phyloP scores from a whole-genome alignment of 2,113 vertebrate species.

The Podarcis muralis region DNA sequence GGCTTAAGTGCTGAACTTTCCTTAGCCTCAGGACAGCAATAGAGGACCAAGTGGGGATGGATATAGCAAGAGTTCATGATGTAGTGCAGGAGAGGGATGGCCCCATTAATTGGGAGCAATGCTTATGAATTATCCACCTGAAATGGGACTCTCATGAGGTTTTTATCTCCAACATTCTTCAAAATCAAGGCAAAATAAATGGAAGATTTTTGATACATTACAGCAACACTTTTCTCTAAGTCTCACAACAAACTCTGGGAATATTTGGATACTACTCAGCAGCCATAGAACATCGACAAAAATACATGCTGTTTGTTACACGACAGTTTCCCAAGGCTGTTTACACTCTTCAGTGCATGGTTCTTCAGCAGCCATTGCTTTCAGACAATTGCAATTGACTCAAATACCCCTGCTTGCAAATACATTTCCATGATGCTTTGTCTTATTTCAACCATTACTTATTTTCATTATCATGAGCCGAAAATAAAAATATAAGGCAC shows the following conservation, averaged over 20 bases:
- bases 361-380: not conserved
- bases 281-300: not conserved
- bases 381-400: not conserved
- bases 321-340: not conserved
- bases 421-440: rapidly evolving
- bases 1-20: not conserved
- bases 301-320: not conserved
- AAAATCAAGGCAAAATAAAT: not conserved
- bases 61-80: not conserved
- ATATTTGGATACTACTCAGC: too few relatives aligned
- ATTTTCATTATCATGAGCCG: not conserved
- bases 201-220: not conserved
- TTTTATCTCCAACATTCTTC: not conserved
- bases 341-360: not conserved
- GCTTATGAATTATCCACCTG: not conserved
- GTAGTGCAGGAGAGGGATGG: not conserved
- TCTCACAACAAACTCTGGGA: not conserved
- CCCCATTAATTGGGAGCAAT: not conserved
- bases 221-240: not conserved
- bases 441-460: not conserved
- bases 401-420: not conserved
- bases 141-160: not conserved
- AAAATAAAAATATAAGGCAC: slow-evolving; percentile 16
- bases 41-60: not conserved
- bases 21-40: not conserved